Percentiles rank a stretch among this genome's conserved stretches.
These are phyloP conservation scores for Laodelphax striatellus DNA, from an alignment of 1,140 invertebrate genomes.

Conservation along the genomic window DNA sequence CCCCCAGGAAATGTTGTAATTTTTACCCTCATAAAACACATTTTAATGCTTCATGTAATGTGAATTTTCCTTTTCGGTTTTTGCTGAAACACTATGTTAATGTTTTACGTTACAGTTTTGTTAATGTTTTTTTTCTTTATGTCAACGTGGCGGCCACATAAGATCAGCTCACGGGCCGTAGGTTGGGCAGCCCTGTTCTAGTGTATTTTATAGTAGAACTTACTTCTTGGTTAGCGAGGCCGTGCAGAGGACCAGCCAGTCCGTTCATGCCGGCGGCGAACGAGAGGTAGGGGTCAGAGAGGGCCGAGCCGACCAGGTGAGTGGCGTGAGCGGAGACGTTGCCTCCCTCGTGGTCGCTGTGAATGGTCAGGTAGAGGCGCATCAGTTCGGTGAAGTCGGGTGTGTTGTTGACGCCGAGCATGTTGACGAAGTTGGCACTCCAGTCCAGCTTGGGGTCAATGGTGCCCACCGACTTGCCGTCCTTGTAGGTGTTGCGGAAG, in stretches of 20 bases:
- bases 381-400: conserved; percentile 77
- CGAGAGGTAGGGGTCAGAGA: conserved; percentile 89
- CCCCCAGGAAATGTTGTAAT: too few relatives aligned
- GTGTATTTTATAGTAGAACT: too few relatives aligned
- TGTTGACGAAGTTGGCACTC: conserved; percentile 84
- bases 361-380: conserved; percentile 91
- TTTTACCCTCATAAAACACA: too few relatives aligned
- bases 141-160: too few relatives aligned
- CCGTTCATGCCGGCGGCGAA: conserved; percentile 92
- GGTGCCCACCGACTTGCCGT: conserved; percentile 74
- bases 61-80: too few relatives aligned
- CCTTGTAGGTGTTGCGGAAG: conserved; percentile 77
- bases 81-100: too few relatives aligned
- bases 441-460: conserved; percentile 87
- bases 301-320: conserved; percentile 87
- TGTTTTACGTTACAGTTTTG: too few relatives aligned
- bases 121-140: too few relatives aligned
- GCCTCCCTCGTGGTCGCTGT: conserved; percentile 92
- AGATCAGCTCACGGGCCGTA: too few relatives aligned
- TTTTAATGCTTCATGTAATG: too few relatives aligned
- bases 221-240: conserved; percentile 87
- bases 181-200: too few relatives aligned
- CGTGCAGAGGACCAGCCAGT: conserved; percentile 89
- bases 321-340: conserved; percentile 92
- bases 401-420: conserved; percentile 82